Conservation (phyloP, 2,797 vertebrate genomes). For the Ceryle rudis region DNA sequence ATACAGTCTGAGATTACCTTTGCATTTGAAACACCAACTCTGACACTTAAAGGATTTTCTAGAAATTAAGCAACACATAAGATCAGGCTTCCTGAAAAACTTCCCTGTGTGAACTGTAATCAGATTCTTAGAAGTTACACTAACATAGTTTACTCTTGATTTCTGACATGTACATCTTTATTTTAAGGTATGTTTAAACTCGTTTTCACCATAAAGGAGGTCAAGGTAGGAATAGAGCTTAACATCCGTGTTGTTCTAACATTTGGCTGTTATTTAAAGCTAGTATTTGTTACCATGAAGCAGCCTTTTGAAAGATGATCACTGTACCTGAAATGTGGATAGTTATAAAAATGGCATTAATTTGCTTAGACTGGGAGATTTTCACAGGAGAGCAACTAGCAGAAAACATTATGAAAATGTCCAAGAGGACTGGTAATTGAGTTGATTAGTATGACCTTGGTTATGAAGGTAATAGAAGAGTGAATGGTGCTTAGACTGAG, state of each 20-base stretch:
- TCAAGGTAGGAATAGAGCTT: not conserved
- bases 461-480: slow-evolving; percentile 90
- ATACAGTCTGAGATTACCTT: not conserved
- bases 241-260: not conserved
- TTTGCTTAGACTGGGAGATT: slow-evolving; percentile 98
- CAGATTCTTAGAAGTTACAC: not conserved
- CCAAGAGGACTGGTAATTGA: slow-evolving; percentile 95
- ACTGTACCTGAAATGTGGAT: slow-evolving; percentile 91
- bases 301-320: slow-evolving; percentile 85
- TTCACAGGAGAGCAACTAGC: slow-evolving; percentile 99
- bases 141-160: not conserved
- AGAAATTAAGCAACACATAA: not conserved
- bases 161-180: not conserved
- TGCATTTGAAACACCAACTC: not conserved
- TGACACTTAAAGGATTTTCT: not conserved
- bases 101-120: not conserved
- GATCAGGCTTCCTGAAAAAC: not conserved
- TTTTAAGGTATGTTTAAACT: not conserved
- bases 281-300: not conserved
- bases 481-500: slow-evolving; percentile 88
- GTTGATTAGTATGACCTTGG: slow-evolving; percentile 99
- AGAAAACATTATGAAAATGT: slow-evolving; percentile 99
- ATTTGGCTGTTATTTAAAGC: not conserved
- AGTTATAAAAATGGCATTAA: slow-evolving; percentile 96
- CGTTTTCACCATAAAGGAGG: not conserved